Base-by-base conservation (phyloP, 2,888 invertebrate species). In the Melinaea menophilus region DNA sequence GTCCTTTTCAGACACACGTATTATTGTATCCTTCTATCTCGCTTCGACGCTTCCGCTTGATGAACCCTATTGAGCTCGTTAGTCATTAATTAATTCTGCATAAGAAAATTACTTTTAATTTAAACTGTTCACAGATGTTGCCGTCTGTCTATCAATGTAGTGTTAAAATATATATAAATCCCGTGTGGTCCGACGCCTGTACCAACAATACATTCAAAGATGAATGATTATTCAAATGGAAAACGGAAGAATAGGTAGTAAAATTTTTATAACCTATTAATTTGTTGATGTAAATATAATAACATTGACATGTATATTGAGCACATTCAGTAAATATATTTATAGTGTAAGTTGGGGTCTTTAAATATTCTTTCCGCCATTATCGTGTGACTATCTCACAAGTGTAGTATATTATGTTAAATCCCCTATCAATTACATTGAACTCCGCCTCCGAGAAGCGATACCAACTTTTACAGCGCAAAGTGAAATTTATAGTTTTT, bases 31-130 rank as follows among this genome's bases (percentile, higher is more conserved):
- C 22, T 46, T 62, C 65, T 66, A 63, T 85, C 84, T 71, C 80
- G 54, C 61, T 86, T 75, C 56, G 72, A 69, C 83, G 84, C 88
- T 88, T 89, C 90, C 90, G 89, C 90, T 79, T 88, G 88, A 90
- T 85, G 88, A 87, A 88, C 87, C 86, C 90, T 88, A 90, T 89
- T 89, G 88, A 88, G 90, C 90, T 90, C 87, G 90, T 90, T 90
- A 90, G 89, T 89, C 87, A 90, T 90, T 90, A 89, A 90, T 90
- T 90, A 89, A 90, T 89, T 88, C 90, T 88, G 90, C 90, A 89
- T 89, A 90, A 88, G 90, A 89, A 90, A 90, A 89, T 88, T 88
- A 87, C 82, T 89, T 89, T 89, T 89, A 90, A 89, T 90, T 90
- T 88, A 88, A 88, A 86, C 84, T 78, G 82, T 81, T 79, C 83